Percentiles rank a stretch among this genome's conserved stretches.
Conservation (phyloP, 2,113 vertebrate species). For the Cyrtonyx montezumae region DNA sequence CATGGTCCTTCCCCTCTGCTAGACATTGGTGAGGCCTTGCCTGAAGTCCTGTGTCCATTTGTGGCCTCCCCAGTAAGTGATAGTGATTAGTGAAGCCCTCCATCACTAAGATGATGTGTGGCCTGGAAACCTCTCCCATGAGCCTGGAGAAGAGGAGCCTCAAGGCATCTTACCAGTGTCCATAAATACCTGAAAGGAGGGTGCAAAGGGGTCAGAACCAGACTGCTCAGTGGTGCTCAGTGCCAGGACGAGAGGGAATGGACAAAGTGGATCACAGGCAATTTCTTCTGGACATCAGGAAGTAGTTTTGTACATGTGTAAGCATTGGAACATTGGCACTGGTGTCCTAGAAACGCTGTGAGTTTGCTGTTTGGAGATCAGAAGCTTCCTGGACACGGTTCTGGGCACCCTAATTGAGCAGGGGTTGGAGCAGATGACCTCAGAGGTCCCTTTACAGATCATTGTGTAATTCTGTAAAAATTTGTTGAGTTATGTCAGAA, state of each 20-base stretch:
- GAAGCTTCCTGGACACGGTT: not conserved
- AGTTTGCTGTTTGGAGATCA: not conserved
- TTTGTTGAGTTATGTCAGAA: not conserved
- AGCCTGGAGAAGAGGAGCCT: not conserved
- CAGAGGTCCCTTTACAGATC: not conserved
- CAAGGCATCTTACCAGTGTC: not conserved
- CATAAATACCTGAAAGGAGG: not conserved
- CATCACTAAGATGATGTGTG: not conserved
- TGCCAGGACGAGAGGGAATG: not conserved
- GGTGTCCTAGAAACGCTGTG: not conserved
- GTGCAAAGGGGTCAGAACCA: not conserved
- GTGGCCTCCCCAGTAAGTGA: not conserved
- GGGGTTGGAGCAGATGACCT: not conserved
- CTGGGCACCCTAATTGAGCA: not conserved
- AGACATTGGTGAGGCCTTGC: not conserved
- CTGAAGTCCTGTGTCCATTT: not conserved
- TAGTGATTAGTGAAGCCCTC: no score
- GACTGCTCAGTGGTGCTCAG: not conserved
- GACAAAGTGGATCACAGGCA: not conserved
- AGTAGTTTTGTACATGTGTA: not conserved
- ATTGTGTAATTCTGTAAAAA: not conserved
- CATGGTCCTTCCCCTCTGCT: not conserved
- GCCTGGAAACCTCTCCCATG: not conserved
- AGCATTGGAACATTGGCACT: not conserved
- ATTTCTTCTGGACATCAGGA: not conserved